A percentile compares a stretch with the other conserved stretches of the same genome.
phyloP scores from a whole-genome alignment of 2,113 vertebrate genomes.

The Noturus placidus region DNA sequence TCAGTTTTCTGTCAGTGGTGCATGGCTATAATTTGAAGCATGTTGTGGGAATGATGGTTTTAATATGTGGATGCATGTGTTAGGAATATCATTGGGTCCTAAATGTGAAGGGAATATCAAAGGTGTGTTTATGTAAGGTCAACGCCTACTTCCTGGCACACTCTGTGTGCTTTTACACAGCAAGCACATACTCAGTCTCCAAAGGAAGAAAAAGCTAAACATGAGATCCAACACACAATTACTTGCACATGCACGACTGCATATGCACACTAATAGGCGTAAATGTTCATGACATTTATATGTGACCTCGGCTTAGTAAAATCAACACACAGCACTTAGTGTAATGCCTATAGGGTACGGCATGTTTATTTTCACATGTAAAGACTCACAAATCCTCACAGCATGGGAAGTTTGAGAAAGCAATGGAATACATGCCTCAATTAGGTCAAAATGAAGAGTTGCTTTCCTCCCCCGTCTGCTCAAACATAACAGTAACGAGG shows the following conservation, averaged over 20 bases:
- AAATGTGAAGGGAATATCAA: constrained; percentile 34
- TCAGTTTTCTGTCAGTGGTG: background rate
- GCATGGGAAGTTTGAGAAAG: constrained; percentile 69
- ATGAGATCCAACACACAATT: background rate
- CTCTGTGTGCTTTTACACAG: constrained; percentile 1
- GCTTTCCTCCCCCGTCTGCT: constrained; percentile 63
- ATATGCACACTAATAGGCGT: background rate
- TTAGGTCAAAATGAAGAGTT: constrained; percentile 78
- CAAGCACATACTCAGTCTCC: constrained; percentile 2
- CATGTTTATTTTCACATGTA: constrained; percentile 33
- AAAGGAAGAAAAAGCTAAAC: constrained; percentile 6
- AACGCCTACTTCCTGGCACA: constrained; percentile 31
- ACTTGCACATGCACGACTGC: background rate
- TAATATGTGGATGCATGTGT: background rate
- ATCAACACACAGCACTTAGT: background rate
- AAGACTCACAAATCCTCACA: constrained; percentile 62
- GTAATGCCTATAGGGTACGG: background rate
- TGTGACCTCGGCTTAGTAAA: background rate
- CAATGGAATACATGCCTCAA: constrained; percentile 75
- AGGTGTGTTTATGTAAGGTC: constrained; percentile 36
- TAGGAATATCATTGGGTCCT: constrained; percentile 20
- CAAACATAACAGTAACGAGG: constrained; percentile 74
- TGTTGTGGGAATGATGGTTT: background rate
- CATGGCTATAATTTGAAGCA: constrained; percentile 33
- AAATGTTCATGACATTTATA: background rate